Percentiles rank a stretch among this genome's conserved stretches.
Evolutionary conservation across 2,888 invertebrate species (phyloP).

Genomic region (Cephus spinipes): DNA sequence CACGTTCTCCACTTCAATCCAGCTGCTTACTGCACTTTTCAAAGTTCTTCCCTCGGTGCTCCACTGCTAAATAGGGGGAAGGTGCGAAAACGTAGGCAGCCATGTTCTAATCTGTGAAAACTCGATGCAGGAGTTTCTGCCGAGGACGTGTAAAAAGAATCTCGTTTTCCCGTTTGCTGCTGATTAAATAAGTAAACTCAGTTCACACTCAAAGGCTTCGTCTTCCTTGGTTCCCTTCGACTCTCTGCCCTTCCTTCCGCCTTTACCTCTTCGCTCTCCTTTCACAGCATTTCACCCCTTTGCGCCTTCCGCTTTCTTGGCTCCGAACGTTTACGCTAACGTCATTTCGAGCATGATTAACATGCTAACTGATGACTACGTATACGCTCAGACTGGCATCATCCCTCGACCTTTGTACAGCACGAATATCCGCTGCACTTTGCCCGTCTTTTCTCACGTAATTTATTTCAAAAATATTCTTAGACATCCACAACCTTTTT

Average conservation of each 20-base stretch:
- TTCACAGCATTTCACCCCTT: slow-evolving; percentile 12
- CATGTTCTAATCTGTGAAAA: too few relatives aligned
- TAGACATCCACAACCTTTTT: too few relatives aligned
- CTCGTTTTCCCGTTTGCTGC: slow-evolving; percentile 6
- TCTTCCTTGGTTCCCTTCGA: background rate
- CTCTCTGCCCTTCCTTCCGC: background rate
- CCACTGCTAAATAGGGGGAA: too few relatives aligned
- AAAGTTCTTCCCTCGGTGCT: too few relatives aligned
- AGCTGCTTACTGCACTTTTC: too few relatives aligned
- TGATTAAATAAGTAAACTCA: slow-evolving; percentile 11
- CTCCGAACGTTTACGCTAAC: slow-evolving; percentile 26
- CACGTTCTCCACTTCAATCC: too few relatives aligned
- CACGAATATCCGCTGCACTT: background rate
- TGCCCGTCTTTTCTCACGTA: background rate
- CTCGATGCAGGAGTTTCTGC: too few relatives aligned
- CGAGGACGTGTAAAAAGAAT: background rate
- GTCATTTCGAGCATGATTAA: slow-evolving; percentile 30
- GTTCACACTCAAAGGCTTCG: background rate
- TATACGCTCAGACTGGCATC: slow-evolving; percentile 7
- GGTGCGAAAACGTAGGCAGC: too few relatives aligned
- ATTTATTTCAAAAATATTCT: too few relatives aligned
- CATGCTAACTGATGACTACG: slow-evolving; percentile 27
- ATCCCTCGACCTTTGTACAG: background rate
- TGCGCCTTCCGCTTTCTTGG: slow-evolving; percentile 12
- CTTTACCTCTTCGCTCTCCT: slow-evolving; percentile 15